Percentiles rank a stretch among this genome's conserved stretches.
These are phyloP conservation scores for Tretioscincus oriximinensis DNA, from an alignment of 2,113 vertebrate genomes.

Conservation along the genomic window DNA sequence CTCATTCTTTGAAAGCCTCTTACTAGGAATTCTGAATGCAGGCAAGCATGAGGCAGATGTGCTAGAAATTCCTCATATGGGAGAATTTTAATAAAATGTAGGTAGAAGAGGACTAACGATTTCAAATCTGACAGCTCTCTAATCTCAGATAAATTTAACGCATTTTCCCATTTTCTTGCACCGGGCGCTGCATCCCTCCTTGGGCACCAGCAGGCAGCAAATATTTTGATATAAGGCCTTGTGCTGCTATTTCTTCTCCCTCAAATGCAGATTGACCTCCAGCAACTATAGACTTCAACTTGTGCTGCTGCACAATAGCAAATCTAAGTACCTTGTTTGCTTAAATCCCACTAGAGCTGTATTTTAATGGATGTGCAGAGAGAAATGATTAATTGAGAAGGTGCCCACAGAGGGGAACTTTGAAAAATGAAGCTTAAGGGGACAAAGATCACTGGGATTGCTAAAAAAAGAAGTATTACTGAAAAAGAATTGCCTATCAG, in stretches of 20 bases:
- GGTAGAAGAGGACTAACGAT: no score
- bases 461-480: background rate
- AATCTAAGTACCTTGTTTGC: background rate
- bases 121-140: background rate
- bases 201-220: conserved; percentile 12
- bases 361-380: background rate
- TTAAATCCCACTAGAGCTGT: background rate
- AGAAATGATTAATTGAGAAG: conserved; percentile 24
- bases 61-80: no score
- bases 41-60: no score
- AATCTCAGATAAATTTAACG: conserved; percentile 7
- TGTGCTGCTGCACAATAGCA: background rate
- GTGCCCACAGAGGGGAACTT: conserved; percentile 6
- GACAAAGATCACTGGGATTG: background rate
- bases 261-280: conserved; percentile 20
- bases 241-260: conserved; percentile 30
- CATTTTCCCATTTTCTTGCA: conserved; percentile 31
- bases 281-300: background rate
- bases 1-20: no score
- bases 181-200: background rate
- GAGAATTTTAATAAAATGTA: no score
- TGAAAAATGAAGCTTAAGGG: conserved; percentile 15
- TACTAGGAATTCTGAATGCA: no score
- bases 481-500: background rate
- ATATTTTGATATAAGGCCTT: conserved; percentile 19